Conservation (phyloP, 2,888 invertebrate genomes). For the Agonopterix subpropinquella region DNA sequence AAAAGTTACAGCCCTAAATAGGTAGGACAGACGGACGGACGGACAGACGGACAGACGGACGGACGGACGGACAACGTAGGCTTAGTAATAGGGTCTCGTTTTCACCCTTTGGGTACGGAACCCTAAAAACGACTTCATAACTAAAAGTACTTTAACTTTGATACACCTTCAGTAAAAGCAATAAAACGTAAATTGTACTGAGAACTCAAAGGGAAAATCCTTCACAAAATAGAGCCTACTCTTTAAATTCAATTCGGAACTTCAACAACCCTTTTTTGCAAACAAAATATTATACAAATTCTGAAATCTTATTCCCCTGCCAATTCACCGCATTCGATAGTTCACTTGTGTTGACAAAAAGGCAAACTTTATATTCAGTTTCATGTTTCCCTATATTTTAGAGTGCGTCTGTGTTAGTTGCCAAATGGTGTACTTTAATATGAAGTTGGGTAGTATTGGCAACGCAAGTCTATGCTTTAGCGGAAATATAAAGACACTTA, state of each 20-base stretch:
- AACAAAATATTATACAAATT: conserved; percentile 41
- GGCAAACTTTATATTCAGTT: conserved; percentile 39
- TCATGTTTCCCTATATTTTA: conserved; percentile 35
- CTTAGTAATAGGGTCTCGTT: too few species aligned
- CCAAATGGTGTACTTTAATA: conserved; percentile 66
- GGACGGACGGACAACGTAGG: too few species aligned
- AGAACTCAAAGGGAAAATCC: conserved; percentile 22
- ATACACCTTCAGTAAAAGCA: conserved; percentile 33
- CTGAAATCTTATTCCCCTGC: conserved; percentile 42
- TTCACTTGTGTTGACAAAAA: conserved; percentile 34
- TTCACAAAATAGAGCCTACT: conserved; percentile 25
- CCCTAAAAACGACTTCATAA: conserved; percentile 20
- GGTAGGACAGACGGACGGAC: too few species aligned
- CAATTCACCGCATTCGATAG: conserved; percentile 33
- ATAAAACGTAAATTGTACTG: conserved; percentile 26
- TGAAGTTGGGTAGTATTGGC: conserved; percentile 37
- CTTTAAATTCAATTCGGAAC: conserved; percentile 45
- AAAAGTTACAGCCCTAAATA: too few species aligned
- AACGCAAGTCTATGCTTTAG: conserved; percentile 25
- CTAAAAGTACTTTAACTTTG: conserved; percentile 22
- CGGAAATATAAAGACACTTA: conserved; percentile 39
- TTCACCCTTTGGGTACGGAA: too few species aligned
- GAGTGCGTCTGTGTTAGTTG: conserved; percentile 39
- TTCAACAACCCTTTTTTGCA: conserved; percentile 25
- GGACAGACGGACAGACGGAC: too few species aligned